These are phyloP conservation scores for Antheraea yamamai DNA, from an alignment of 2,888 invertebrate species.

Conservation along the genomic window DNA sequence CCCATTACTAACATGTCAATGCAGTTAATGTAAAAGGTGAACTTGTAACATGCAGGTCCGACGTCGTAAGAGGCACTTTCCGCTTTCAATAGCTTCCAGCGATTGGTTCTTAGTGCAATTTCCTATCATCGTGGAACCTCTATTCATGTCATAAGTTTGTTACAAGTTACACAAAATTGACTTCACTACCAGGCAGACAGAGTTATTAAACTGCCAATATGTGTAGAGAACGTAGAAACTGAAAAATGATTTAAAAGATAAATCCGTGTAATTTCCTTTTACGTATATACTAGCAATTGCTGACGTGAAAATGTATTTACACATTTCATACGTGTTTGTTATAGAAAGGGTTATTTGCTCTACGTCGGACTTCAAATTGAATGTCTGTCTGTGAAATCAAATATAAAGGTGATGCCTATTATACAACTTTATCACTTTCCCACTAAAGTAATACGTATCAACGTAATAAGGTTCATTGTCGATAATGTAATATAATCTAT, in stretches of 20 bases:
- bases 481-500: no score
- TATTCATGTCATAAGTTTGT: neutral
- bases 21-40: neutral
- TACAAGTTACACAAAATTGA: neutral
- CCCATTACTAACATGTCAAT: neutral
- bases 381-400: neutral
- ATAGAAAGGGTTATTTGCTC: neutral
- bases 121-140: neutral
- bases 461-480: no score
- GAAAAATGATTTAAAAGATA: no score
- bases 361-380: neutral
- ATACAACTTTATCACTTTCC: neutral
- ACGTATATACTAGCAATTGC: neutral
- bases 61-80: slow-evolving; percentile 1
- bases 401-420: neutral
- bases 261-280: neutral
- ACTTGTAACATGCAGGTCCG: neutral
- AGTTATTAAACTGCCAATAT: neutral
- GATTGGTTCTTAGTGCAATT: slow-evolving; percentile 11
- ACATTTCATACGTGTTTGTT: neutral
- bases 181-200: neutral
- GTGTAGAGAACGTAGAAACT: no score
- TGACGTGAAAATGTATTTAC: neutral
- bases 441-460: no score
- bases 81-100: neutral